phyloP scores from a whole-genome alignment of 2,888 invertebrate genomes.

The Eupithecia exiguata region DNA sequence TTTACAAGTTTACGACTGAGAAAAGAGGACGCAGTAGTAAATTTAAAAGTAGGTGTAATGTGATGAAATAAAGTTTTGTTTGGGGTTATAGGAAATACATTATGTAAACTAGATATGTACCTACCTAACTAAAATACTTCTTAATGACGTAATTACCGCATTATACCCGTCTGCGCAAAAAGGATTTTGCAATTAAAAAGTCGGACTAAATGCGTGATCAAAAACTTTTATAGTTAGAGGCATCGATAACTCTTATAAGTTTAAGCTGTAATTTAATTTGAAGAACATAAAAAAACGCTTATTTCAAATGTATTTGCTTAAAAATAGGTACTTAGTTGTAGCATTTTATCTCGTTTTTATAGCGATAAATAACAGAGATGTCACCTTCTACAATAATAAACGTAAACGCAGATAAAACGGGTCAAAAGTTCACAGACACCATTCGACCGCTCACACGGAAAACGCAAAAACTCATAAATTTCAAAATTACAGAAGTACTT shows the following conservation, averaged over 20 bases:
- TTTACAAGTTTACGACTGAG: conserved; percentile 14
- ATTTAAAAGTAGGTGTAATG: conserved; percentile 2
- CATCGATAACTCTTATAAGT: neutral
- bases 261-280: neutral
- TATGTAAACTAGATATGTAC: neutral
- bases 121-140: neutral
- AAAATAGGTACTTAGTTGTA: neutral
- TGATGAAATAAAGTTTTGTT: neutral
- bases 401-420: conserved; percentile 21
- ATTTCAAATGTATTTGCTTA: neutral
- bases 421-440: conserved; percentile 25
- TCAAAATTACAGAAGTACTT: conserved; percentile 39
- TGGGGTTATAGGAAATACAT: neutral
- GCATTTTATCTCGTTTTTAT: conserved; percentile 23
- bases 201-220: neutral
- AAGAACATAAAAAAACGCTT: neutral
- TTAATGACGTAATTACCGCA: neutral
- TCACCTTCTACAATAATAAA: conserved; percentile 28
- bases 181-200: neutral
- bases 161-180: neutral
- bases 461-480: conserved; percentile 32
- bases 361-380: conserved; percentile 17
- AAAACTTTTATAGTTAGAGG: neutral
- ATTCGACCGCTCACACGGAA: conserved; percentile 35
- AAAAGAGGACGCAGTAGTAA: conserved; percentile 5